These are phyloP conservation scores for Lobophora halterata DNA, from an alignment of 2,888 invertebrate genomes.

Conservation along the genomic window DNA sequence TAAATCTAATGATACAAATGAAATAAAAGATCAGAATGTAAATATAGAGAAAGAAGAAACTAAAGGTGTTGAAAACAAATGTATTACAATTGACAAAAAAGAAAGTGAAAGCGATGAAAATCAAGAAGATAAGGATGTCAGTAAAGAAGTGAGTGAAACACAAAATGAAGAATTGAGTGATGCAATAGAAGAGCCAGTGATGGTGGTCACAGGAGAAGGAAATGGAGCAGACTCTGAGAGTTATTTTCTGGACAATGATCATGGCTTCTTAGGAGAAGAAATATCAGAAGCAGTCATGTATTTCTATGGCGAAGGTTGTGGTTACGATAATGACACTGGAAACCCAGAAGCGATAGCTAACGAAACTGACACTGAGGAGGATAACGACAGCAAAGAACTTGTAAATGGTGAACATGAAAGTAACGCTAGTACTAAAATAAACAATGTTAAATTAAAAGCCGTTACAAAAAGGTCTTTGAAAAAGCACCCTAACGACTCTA, in stretches of 20 bases:
- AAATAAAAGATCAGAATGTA: conserved; percentile 5
- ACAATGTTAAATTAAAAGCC: conserved; percentile 57
- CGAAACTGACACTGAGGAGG: conserved; percentile 48
- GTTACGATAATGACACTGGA: conserved; percentile 87
- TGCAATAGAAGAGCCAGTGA: conserved; percentile 86
- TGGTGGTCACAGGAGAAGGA: conserved; percentile 86
- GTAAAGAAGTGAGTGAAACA: conserved; percentile 12
- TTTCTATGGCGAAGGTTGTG: conserved; percentile 87
- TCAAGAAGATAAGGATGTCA: conserved; percentile 15
- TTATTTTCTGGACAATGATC: too few species aligned
- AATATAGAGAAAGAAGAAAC: conserved; percentile 3
- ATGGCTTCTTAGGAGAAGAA: conserved; percentile 82
- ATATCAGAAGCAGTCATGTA: conserved; percentile 87
- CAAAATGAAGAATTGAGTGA: conserved; percentile 71
- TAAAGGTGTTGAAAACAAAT: conserved; percentile 6
- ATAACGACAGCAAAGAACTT: conserved; percentile 59
- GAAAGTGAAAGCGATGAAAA: conserved; percentile 8
- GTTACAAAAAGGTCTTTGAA: conserved; percentile 64
- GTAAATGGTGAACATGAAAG: conserved; percentile 65
- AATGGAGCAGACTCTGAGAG: conserved; percentile 84
- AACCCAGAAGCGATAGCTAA: conserved; percentile 76
- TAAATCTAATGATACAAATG: conserved; percentile 8
- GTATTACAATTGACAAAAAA: conserved; percentile 6
- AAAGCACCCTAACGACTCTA: conserved; percentile 62
- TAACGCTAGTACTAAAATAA: conserved; percentile 54